Base-by-base conservation (phyloP, 2,113 vertebrate genomes). In the Tupaia tana region DNA sequence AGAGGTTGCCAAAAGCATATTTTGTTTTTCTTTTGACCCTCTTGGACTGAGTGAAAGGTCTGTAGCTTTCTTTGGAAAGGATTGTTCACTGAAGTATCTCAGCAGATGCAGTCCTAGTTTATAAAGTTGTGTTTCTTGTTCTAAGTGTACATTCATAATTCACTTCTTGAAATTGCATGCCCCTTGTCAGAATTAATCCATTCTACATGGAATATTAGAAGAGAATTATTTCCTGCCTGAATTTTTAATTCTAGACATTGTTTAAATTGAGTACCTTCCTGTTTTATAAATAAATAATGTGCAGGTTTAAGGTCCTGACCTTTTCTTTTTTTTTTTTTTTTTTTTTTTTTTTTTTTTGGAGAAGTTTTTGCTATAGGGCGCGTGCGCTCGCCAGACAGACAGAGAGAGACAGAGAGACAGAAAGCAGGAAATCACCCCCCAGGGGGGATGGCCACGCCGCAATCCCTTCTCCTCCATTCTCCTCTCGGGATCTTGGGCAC, bases 121-220 rank as follows among this genome's bases (percentile, higher is more conserved):
- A 25, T 58, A 66, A 94, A 87, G 80, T 66, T 34, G 66, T 56
- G 2, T 52, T 84, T 80, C 56, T 86, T 70, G 7, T 78, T 83
- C 34, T 81, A 34, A 52, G 18, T 75, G 66, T 66, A 78, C 7
- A 6, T 56, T 69, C 25, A 25, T 96, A 71, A 58, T 9, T 93
- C 15, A 0, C 24, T 70, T 86, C 24, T 43, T 89, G 43, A 84
- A 79, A 89, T 86, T 75, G 7, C 2, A 56, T 70, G 4, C 34
- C 19, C 82, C 89, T 89, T 89, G 7, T 86, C 54, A 83, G 69
- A 95, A 80, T 67, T 94, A 93, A 79, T 59, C 63, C 34, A 69
- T 87, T 63, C 22, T 83, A 8, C 14, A 16, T 85, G 18, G 9
- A 34, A 67, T 95, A 16, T 63, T 93, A 2, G 11, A 71, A 86